A percentile compares a stretch with the other conserved stretches of the same genome.
Conservation (phyloP, 2,113 vertebrate genomes). For the Pandion haliaetus region DNA sequence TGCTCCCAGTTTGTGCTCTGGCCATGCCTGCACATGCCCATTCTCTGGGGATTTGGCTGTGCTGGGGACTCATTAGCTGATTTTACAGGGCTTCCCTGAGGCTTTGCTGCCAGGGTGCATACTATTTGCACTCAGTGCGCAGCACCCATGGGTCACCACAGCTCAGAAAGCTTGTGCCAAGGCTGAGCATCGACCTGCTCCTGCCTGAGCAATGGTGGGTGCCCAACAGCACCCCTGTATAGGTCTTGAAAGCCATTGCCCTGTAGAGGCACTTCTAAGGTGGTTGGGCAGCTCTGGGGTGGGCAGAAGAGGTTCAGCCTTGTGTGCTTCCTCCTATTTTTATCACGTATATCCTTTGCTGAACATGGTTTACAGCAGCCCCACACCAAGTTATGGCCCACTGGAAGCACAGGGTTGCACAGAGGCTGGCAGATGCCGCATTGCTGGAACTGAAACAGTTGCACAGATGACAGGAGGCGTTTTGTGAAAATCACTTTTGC, state of each 20-base stretch:
- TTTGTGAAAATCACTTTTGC: not conserved
- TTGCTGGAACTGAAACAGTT: not conserved
- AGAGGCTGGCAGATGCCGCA: not conserved
- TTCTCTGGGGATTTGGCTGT: not conserved
- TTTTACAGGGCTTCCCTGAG: not conserved
- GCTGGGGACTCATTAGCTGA: not conserved
- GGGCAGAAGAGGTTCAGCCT: not conserved
- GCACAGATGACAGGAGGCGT: not conserved
- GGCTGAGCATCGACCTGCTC: not conserved
- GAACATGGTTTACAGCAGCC: not conserved
- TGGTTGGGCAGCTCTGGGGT: not conserved
- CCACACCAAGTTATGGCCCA: not conserved
- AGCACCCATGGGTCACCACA: not conserved
- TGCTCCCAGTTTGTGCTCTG: not conserved
- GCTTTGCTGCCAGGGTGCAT: not conserved
- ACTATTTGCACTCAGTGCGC: not conserved
- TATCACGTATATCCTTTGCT: not conserved
- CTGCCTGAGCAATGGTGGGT: not conserved
- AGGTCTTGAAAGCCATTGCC: not conserved
- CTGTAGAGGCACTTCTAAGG: not conserved
- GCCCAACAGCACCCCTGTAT: not conserved
- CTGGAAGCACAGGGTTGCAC: not conserved
- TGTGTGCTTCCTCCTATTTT: not conserved
- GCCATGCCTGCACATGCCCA: not conserved
- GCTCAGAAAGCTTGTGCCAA: not conserved